phyloP scores from a whole-genome alignment of 2,888 invertebrate genomes.

The Oligia strigilis region DNA sequence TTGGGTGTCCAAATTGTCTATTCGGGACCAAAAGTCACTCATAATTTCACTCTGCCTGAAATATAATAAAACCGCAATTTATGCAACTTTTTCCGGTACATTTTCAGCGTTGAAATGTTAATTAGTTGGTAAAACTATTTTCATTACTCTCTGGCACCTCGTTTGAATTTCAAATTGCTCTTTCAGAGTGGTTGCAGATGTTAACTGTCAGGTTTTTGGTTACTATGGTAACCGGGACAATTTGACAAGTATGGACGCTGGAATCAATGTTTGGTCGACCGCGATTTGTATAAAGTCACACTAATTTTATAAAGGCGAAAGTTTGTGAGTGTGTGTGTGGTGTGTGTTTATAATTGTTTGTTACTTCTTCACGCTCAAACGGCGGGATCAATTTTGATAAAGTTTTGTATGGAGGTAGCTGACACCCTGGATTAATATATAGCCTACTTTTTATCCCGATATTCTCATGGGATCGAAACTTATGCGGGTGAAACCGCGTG shows the following conservation, averaged over 20 bases:
- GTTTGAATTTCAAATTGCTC: conserved; percentile 47
- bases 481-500: too few species aligned
- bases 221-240: neutral
- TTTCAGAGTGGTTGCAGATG: conserved; percentile 27
- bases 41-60: neutral
- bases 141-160: conserved; percentile 37
- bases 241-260: neutral
- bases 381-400: too few species aligned
- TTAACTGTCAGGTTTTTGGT: conserved; percentile 29
- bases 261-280: neutral
- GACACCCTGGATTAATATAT: too few species aligned
- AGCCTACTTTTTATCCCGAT: too few species aligned
- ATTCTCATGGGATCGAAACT: too few species aligned
- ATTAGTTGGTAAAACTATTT: conserved; percentile 57
- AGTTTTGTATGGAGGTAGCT: too few species aligned
- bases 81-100: conserved; percentile 17
- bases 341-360: too few species aligned
- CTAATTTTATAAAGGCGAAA: too few species aligned
- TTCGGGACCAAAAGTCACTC: neutral
- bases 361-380: too few species aligned
- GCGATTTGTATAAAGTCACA: neutral
- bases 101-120: conserved; percentile 45
- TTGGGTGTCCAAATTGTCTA: neutral
- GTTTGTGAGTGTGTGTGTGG: too few species aligned
- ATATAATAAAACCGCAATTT: conserved; percentile 17